Conservation (phyloP, 2,888 invertebrate species). For the Cryptus armator region DNA sequence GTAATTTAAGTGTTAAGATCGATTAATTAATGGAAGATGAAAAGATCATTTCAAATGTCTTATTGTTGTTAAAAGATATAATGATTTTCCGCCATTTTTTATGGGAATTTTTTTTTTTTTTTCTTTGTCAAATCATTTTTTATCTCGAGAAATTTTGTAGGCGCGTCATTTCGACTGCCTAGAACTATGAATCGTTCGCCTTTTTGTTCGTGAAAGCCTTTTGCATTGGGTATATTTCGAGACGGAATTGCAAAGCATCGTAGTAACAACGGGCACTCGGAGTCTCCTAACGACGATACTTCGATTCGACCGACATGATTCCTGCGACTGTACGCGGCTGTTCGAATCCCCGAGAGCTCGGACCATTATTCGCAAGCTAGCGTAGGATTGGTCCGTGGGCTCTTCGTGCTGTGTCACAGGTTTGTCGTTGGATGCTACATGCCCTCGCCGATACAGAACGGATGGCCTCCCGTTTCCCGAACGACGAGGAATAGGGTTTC, state of each 20-base stretch:
- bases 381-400: conserved; percentile 22
- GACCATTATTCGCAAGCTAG: neutral
- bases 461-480: conserved; percentile 26
- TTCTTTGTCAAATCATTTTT: no score
- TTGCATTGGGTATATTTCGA: neutral
- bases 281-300: conserved; percentile 1
- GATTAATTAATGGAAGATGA: no score
- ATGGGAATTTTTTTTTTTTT: no score
- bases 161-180: neutral
- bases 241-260: neutral
- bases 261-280: neutral
- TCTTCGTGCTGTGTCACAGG: conserved; percentile 15
- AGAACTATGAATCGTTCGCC: neutral
- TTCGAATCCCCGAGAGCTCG: neutral
- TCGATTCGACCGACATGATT: neutral
- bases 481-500: neutral
- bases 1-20: no score
- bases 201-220: neutral
- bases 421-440: conserved; percentile 12
- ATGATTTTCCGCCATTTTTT: no score
- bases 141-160: neutral
- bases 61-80: no score
- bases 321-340: neutral
- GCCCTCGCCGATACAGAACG: conserved; percentile 16
- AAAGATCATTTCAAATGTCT: no score